phyloP scores from a whole-genome alignment of 92 coral and sea anemone genomes.

The Epizoanthus rinbou region DNA sequence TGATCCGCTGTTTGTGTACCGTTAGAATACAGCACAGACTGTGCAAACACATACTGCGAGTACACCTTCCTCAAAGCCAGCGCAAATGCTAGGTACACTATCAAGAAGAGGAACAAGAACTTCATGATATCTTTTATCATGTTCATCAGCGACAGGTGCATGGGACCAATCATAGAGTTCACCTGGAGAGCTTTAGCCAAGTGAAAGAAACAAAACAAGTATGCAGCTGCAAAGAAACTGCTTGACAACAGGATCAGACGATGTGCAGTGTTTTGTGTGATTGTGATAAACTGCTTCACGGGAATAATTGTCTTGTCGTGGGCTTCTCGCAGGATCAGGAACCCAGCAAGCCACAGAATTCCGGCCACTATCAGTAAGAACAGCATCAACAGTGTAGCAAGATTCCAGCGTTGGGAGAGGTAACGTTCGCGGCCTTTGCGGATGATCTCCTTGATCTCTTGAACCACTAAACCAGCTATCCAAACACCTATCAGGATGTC shows the following conservation, averaged over 20 bases:
- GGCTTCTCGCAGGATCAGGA: conserved; percentile 38
- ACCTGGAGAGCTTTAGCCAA: conserved; percentile 75
- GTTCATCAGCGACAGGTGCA: conserved; percentile 76
- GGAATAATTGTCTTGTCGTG: conserved; percentile 38
- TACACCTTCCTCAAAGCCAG: conserved; percentile 85
- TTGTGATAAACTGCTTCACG: conserved; percentile 47
- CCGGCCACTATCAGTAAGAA: conserved; percentile 70
- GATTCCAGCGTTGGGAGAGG: conserved; percentile 86
- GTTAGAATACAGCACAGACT: conserved; percentile 3
- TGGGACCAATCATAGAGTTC: conserved; percentile 76
- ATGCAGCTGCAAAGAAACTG: conserved; percentile 75
- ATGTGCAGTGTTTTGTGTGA: conserved; percentile 30
- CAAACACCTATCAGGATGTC: conserved; percentile 69
- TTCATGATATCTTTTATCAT: conserved; percentile 77
- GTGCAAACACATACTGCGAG: conserved; percentile 66
- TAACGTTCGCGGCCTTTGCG: conserved; percentile 75
- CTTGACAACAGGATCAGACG: conserved; percentile 29
- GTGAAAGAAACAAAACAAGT: conserved; percentile 74
- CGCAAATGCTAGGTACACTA: conserved; percentile 70
- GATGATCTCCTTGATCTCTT: conserved; percentile 68
- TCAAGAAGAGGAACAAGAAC: conserved; percentile 70
- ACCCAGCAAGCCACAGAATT: conserved; percentile 68
- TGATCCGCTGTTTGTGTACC: not conserved
- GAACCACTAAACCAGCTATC: conserved; percentile 69
- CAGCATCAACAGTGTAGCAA: conserved; percentile 75